Evolutionary conservation across 2,888 invertebrate genomes (phyloP).

Genomic region (Ptychoptera contaminata): DNA sequence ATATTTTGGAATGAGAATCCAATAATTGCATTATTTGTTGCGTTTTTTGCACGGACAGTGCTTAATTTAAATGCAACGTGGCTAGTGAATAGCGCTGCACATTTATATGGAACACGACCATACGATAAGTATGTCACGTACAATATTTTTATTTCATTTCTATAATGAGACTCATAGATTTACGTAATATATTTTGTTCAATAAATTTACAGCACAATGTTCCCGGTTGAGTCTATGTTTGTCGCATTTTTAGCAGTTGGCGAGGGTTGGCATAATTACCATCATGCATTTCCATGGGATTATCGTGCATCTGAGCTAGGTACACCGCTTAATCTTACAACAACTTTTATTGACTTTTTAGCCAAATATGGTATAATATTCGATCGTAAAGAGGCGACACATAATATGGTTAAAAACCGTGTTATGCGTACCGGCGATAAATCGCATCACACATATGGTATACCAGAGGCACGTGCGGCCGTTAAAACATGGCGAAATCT

Average conservation of each 20-base stretch:
- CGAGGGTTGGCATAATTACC: slow-evolving; percentile 84
- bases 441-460: slow-evolving; percentile 37
- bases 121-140: slow-evolving; percentile 39
- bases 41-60: slow-evolving; percentile 40
- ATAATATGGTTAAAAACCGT: slow-evolving; percentile 29
- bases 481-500: slow-evolving; percentile 20
- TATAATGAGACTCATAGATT: too few species aligned
- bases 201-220: slow-evolving; percentile 40
- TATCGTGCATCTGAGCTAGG: slow-evolving; percentile 73
- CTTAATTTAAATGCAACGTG: slow-evolving; percentile 49
- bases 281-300: slow-evolving; percentile 80
- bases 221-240: slow-evolving; percentile 51
- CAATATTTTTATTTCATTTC: background rate
- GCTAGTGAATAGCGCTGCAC: slow-evolving; percentile 59
- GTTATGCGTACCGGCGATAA: slow-evolving; percentile 49
- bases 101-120: slow-evolving; percentile 50
- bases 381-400: slow-evolving; percentile 29
- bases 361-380: slow-evolving; percentile 36
- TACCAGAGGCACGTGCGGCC: slow-evolving; percentile 17
- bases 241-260: slow-evolving; percentile 57
- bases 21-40: slow-evolving; percentile 38
- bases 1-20: slow-evolving; percentile 46
- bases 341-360: slow-evolving; percentile 46
- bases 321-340: slow-evolving; percentile 41
- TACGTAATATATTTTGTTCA: too few species aligned